phyloP scores from a whole-genome alignment of 2,888 invertebrate genomes.

The Argyresthia goedartella region DNA sequence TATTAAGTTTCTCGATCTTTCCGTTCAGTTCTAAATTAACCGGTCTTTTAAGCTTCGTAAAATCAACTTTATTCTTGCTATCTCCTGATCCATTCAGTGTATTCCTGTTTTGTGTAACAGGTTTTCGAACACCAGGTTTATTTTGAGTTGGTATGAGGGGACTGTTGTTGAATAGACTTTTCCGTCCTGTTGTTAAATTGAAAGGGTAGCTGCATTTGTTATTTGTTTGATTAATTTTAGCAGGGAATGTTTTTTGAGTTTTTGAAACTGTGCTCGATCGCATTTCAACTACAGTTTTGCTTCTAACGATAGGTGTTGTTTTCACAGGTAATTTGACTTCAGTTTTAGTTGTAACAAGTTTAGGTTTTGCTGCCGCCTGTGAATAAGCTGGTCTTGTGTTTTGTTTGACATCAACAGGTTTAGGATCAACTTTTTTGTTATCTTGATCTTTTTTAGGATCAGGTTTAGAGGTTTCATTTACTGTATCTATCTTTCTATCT shows the following conservation, averaged over 20 bases:
- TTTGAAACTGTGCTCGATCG: slow-evolving; percentile 31
- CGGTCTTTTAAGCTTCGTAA: slow-evolving; percentile 38
- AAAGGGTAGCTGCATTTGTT: slow-evolving; percentile 65
- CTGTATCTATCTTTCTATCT: background rate
- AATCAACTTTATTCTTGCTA: slow-evolving; percentile 36
- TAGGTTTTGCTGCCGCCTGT: slow-evolving; percentile 65
- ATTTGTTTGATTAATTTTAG: slow-evolving; percentile 35
- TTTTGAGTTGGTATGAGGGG: slow-evolving; percentile 15
- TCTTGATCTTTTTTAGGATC: slow-evolving; percentile 22
- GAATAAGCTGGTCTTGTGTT: slow-evolving; percentile 53
- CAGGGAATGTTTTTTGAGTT: slow-evolving; percentile 27
- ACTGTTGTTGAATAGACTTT: slow-evolving; percentile 49
- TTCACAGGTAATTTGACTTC: slow-evolving; percentile 41
- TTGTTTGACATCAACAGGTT: slow-evolving; percentile 28
- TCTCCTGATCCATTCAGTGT: slow-evolving; percentile 43
- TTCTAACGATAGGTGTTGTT: slow-evolving; percentile 35
- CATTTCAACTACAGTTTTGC: slow-evolving; percentile 61
- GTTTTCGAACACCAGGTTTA: slow-evolving; percentile 19
- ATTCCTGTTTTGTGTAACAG: slow-evolving; percentile 2
- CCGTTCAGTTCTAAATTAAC: slow-evolving; percentile 41
- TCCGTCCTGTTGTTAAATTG: slow-evolving; percentile 59
- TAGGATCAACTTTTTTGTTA: slow-evolving; percentile 26
- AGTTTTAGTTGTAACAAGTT: slow-evolving; percentile 32
- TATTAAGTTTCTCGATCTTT: slow-evolving; percentile 38
- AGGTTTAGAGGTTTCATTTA: background rate